These are phyloP conservation scores for Lithophane ornitopus DNA, from an alignment of 2,888 invertebrate species.

Conservation along the genomic window DNA sequence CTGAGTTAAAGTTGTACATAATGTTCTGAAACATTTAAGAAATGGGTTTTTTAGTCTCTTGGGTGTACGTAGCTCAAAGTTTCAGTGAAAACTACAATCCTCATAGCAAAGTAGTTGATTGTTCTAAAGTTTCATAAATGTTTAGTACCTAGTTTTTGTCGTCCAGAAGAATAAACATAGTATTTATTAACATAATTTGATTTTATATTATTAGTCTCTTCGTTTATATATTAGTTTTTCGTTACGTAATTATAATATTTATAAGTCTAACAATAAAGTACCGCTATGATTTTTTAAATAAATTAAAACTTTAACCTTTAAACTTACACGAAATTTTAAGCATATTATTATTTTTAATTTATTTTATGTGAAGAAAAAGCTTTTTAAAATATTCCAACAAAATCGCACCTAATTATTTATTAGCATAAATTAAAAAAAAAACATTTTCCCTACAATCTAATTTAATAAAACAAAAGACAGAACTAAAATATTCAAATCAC, in stretches of 20 bases:
- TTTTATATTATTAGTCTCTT: neutral
- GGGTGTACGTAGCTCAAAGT: slow-evolving; percentile 39
- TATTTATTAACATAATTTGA: neutral
- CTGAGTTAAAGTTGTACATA: neutral
- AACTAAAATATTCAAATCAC: slow-evolving; percentile 7
- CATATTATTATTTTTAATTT: too few relatives aligned
- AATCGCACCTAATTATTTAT: too few relatives aligned
- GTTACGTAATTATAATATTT: too few relatives aligned
- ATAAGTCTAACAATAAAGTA: neutral
- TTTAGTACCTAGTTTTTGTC: neutral
- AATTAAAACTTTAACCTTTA: too few relatives aligned
- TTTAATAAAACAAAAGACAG: slow-evolving; percentile 6
- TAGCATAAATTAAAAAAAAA: too few relatives aligned
- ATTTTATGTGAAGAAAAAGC: too few relatives aligned
- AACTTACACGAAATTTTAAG: neutral
- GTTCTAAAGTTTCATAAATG: slow-evolving; percentile 13
- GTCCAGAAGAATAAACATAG: neutral
- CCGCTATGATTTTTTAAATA: too few relatives aligned
- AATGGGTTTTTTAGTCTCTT: slow-evolving; percentile 33
- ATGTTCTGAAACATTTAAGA: slow-evolving; percentile 13
- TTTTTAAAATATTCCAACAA: too few relatives aligned
- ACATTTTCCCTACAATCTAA: neutral
- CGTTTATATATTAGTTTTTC: neutral
- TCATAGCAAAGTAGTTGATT: slow-evolving; percentile 16
- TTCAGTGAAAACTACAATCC: slow-evolving; percentile 41